Evolutionary conservation across 2,113 vertebrate genomes (phyloP).

Genomic region (Ursus arctos): DNA sequence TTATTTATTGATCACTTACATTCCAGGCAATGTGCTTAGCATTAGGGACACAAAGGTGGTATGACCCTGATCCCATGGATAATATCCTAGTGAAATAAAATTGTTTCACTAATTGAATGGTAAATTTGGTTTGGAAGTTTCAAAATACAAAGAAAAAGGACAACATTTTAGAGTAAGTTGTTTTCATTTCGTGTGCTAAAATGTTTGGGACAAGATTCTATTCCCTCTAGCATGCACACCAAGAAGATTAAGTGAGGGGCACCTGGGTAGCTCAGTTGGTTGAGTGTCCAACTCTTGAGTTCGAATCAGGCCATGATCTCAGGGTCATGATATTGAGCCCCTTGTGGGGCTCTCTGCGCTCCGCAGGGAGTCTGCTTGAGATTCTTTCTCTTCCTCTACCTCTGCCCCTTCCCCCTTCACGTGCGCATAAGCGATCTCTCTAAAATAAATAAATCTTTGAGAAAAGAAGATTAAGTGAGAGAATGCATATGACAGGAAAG

Average conservation of each 20-base stretch:
- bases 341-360: not conserved
- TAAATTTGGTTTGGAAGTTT: constrained; percentile 48
- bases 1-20: not conserved
- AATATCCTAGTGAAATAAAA: not conserved
- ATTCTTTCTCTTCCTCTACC: not conserved
- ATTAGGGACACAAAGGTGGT: not conserved
- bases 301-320: not conserved
- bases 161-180: not conserved
- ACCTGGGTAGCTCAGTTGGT: not conserved
- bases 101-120: not conserved
- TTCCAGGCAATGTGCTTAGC: not conserved
- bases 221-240: not conserved
- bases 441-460: not conserved
- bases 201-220: not conserved
- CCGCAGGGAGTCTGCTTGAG: not conserved
- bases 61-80: not conserved
- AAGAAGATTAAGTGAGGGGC: not conserved
- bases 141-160: not conserved
- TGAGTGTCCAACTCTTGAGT: not conserved
- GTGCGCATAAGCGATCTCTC: not conserved
- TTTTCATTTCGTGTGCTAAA: not conserved
- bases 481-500: not conserved
- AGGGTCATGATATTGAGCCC: not conserved
- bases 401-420: too few species aligned
- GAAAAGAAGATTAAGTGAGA: constrained; percentile 2